phyloP scores from a whole-genome alignment of 1,140 invertebrate genomes.

The Calycopis cecrops region DNA sequence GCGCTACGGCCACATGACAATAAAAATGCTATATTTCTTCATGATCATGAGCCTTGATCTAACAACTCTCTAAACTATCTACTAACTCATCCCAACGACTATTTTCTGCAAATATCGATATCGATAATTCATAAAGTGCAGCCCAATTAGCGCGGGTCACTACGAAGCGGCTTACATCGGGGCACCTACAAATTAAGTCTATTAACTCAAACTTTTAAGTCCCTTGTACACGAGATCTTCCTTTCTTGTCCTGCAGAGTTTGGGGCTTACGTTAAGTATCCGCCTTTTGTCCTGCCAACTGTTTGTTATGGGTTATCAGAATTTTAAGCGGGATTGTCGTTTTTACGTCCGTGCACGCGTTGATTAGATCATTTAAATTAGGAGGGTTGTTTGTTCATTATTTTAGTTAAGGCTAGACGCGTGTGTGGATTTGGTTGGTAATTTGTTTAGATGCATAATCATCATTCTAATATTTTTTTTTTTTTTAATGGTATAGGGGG shows the following conservation, averaged over 20 bases:
- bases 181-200: constrained; percentile 67
- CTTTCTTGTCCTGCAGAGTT: constrained; percentile 64
- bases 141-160: constrained; percentile 45
- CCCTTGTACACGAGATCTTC: constrained; percentile 62
- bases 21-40: too few species aligned
- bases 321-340: constrained; percentile 48
- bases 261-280: constrained; percentile 64
- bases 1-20: too few species aligned
- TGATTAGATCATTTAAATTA: constrained; percentile 13
- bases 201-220: constrained; percentile 73
- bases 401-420: too few species aligned
- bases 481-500: too few species aligned
- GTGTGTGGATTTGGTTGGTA: too few species aligned
- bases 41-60: too few species aligned
- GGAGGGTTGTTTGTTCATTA: too few species aligned
- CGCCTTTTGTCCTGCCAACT: constrained; percentile 49
- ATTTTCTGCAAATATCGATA: constrained; percentile 15
- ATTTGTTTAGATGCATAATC: too few species aligned
- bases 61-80: too few species aligned
- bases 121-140: constrained; percentile 24
- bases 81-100: neutral
- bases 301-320: constrained; percentile 59
- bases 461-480: too few species aligned
- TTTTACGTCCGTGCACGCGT: constrained; percentile 27
- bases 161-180: constrained; percentile 57